Evolutionary conservation across 2,113 vertebrate genomes (phyloP), one percentile per base, ranked within the genome.

Genomic region (Columba livia): DNA sequence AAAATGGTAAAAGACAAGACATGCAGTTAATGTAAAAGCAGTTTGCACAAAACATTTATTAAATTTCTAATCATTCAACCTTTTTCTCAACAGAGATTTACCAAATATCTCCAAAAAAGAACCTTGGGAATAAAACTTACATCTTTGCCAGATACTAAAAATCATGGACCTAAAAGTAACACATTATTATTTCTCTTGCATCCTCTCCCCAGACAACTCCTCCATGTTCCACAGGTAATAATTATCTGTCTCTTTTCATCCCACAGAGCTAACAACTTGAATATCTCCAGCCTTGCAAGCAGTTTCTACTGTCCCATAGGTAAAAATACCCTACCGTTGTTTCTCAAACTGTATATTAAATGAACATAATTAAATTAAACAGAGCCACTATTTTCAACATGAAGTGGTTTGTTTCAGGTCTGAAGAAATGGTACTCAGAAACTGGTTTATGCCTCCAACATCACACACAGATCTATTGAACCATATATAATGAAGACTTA

Each of bases 221-320:
- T 83, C 47, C 56, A 47, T 90, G 60, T 93, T 93, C 72, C 92
- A 94, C 83, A 80, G 83, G 60, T 88, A 93, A 90, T 93, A 90
- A 92, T 97, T 93, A 95, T 66, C 85, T 70, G 71, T 88, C 85
- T 94, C 72, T 95, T 79, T 83, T 86, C 72, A 94, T 90, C 79
- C 94, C 90, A 94, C 79, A 78, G 79, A 93, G 60, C 42, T 90
- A 90, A 78, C 64, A 84, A 92, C 28, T 32, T 83, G 67, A 96
- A 92, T 57, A 90, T 19, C 13, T 92, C 40, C 62, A 93, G 42
- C 32, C 42, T 80, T 92, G 36, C 47, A 70, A 65, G 36, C 58
- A 95, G 71, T 17, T 85, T 66, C 75, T 70, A 57, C 82, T 61
- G 36, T 83, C 50, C 51, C 62, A 88, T 16, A 70, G 31, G 18